These are phyloP conservation scores for Danaus chrysippus DNA, from an alignment of 2,888 invertebrate genomes.

Conservation along the genomic window DNA sequence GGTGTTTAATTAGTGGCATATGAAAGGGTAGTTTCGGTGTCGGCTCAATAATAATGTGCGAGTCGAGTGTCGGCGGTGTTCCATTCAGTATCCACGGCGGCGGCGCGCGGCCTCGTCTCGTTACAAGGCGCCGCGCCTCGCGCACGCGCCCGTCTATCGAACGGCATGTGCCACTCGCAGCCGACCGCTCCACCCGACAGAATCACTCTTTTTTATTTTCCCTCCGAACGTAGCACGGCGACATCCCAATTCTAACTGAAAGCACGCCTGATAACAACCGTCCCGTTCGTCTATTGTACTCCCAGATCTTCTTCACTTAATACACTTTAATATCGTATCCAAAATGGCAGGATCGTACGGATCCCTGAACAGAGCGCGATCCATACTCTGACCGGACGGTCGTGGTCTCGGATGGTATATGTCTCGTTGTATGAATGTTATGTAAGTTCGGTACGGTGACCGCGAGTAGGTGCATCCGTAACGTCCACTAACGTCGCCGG, in stretches of 20 bases:
- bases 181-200: constrained; percentile 66
- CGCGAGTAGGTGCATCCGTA: constrained; percentile 55
- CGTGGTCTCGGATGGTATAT: constrained; percentile 55
- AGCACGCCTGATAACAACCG: constrained; percentile 36
- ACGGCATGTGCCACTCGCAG: constrained; percentile 73
- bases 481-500: constrained; percentile 48
- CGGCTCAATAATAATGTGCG: constrained; percentile 39
- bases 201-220: constrained; percentile 72
- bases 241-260: constrained; percentile 49
- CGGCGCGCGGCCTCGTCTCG: constrained; percentile 62
- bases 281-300: constrained; percentile 23
- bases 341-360: constrained; percentile 65
- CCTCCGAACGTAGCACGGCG: constrained; percentile 57
- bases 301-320: constrained; percentile 32
- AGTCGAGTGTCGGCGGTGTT: constrained; percentile 36
- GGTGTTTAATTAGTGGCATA: constrained; percentile 40
- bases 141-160: constrained; percentile 76
- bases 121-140: constrained; percentile 56
- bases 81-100: constrained; percentile 47
- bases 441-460: constrained; percentile 67
- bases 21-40: constrained; percentile 36
- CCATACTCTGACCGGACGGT: constrained; percentile 51
- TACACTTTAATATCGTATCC: constrained; percentile 45
- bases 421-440: constrained; percentile 74
- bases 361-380: constrained; percentile 50